Conservation (phyloP, 2,113 vertebrate genomes). For the Thamnaconus septentrionalis region DNA sequence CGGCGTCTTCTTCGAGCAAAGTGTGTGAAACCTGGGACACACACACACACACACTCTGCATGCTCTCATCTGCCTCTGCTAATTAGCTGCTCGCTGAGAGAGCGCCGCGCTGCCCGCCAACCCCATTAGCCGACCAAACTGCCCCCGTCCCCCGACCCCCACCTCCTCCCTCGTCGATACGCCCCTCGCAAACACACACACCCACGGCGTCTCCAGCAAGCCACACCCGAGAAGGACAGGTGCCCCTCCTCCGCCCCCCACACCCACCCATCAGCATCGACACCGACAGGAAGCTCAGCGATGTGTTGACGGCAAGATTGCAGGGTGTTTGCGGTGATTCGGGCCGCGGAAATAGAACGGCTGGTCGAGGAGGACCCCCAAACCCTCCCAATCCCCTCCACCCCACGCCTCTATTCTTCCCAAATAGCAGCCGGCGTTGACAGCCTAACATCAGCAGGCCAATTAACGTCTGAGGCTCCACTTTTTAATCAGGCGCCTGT, state of each 20-base stretch:
- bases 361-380: constrained; percentile 34
- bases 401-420: constrained; percentile 46
- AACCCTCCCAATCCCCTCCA: constrained; percentile 48
- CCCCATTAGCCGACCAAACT: constrained; percentile 68
- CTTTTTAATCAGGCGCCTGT: constrained; percentile 65
- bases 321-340: constrained; percentile 40
- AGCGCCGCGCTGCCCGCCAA: constrained; percentile 58
- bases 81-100: constrained; percentile 69
- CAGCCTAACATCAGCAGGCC: constrained; percentile 69
- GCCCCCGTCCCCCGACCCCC: too few relatives aligned
- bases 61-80: constrained; percentile 70
- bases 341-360: constrained; percentile 42
- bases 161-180: constrained; percentile 44
- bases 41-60: constrained; percentile 36
- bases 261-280: too few relatives aligned
- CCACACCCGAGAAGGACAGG: too few relatives aligned
- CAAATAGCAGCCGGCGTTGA: constrained; percentile 66
- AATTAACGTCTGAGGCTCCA: constrained; percentile 65
- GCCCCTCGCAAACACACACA: constrained; percentile 50
- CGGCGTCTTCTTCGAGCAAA: constrained; percentile 22
- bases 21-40: constrained; percentile 37
- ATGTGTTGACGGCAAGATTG: constrained; percentile 60
- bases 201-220: constrained; percentile 4
- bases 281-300: constrained; percentile 29
- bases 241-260: too few relatives aligned